Evolutionary conservation across 1,140 invertebrate genomes (phyloP), one percentile per base, ranked within the genome.

Genomic region (Drosophila ogumai): DNA sequence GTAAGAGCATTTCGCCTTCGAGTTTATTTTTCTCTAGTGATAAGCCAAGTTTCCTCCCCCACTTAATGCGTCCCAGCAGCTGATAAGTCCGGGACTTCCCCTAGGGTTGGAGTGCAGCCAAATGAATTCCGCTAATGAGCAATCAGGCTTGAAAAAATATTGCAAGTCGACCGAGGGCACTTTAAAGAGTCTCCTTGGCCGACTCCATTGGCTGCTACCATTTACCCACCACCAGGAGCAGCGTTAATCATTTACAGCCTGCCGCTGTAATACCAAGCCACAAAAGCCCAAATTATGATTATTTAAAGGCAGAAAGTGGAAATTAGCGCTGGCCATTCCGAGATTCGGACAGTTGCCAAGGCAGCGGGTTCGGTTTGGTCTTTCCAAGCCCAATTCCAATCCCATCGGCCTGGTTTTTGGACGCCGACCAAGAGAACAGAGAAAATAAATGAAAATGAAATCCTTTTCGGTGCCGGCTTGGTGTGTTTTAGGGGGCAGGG

Each of bases 41-140:
- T 38, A 56, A 44, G 31, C 46, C 13, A 3, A 22, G 38, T 57
- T 40, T 46, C 63, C 41, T 43, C 52, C 63, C 44, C 43, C 63
- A 56, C 74, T 73, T 72, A 67, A 77, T 47, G 75, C 46, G 8
- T 59, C 56, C 44, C 19, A 49, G 68, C 66, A 31, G 68, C 68
- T 72, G 66, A 72, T 72, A 72, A 72, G 36, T 72, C 44, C 13
- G 66, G 43, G 43, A 58, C 43, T 59, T 79, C 47, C 72, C 68
- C 41, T 61, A 7, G 41, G 54, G 64, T 44, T 87, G 84, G 80
- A 88, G 84, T 87, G 84, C 72, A 80, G 80, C 84, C 84, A 88
- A 87, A 87, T 84, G 76, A 84, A 90, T 84, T 80, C 68, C 46
- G 77, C 85, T 84, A 90, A 88, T 90, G 85, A 88, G 84, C 84